These are phyloP conservation scores for Ichneumon xanthorius DNA, from an alignment of 2,888 invertebrate genomes.

Conservation along the genomic window DNA sequence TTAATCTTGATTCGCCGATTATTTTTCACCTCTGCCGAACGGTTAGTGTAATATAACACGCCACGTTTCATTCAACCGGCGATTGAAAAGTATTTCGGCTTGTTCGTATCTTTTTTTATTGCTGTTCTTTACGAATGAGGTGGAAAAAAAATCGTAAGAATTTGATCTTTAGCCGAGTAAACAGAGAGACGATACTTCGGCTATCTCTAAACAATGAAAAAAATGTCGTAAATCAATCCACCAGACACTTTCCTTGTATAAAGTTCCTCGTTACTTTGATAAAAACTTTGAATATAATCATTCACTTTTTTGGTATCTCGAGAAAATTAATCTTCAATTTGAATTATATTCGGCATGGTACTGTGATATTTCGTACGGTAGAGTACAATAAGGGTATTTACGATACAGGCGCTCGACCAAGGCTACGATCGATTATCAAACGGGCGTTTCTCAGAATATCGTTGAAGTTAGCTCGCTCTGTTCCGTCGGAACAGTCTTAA, in stretches of 20 bases:
- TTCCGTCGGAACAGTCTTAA: not conserved
- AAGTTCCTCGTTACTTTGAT: too few relatives aligned
- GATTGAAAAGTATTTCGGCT: not conserved
- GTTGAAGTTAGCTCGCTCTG: not conserved
- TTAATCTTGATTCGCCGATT: not conserved
- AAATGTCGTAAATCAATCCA: not conserved
- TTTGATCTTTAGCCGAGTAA: too few relatives aligned
- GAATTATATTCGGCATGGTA: constrained; percentile 7
- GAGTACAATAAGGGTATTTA: constrained; percentile 5
- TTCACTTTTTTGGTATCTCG: too few relatives aligned
- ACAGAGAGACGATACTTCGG: not conserved
- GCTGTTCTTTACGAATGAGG: not conserved
- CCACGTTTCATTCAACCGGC: not conserved
- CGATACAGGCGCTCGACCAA: not conserved
- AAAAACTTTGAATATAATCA: too few relatives aligned
- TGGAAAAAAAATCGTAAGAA: not conserved
- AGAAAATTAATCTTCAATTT: not conserved
- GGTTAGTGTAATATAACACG: not conserved
- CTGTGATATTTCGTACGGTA: constrained; percentile 2
- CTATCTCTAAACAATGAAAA: not conserved
- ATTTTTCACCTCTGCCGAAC: not conserved
- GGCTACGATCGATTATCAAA: not conserved
- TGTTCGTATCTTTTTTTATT: not conserved
- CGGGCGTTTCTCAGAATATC: not conserved
- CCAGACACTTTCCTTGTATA: not conserved